Base-by-base conservation (phyloP, 2,113 vertebrate species). In the Prionailurus bengalensis region DNA sequence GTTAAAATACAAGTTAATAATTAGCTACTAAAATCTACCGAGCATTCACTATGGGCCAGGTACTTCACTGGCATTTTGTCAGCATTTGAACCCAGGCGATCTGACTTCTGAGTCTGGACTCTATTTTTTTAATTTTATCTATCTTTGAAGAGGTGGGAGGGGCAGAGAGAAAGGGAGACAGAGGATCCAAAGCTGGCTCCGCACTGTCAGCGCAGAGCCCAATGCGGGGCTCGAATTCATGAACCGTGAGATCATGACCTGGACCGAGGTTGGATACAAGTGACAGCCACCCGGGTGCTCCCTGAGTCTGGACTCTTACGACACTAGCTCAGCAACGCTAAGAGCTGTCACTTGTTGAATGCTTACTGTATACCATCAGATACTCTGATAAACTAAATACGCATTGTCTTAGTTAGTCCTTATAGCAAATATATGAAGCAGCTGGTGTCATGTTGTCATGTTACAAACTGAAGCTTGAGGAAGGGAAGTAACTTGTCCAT, bases 1-100 rank as follows among this genome's bases (percentile, higher is more conserved):
- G n/a, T 42, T 63, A 68, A 95, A 96, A 82, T 61, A 19, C 2
- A 61, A 65, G 53, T 92, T 81, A 76, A 48, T 65, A 36, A 97
- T 79, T 51, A 84, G 42, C 36, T 74, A 4, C 21, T 39, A 76
- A 36, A 45, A 83, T 86, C 91, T 95, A 61, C 55, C 39, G 48
- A 87, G 27, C 76, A 70, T 33, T 93, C 66, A 36, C 1, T 15
- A 55, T 73, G 48, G 83, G 10, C n/a, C 86, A 45, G 29, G n/a
- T 17, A 4, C 91, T 80, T 91, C n/a, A 9, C 39, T 45, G 48
- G 70, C 48, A 31, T 73, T 42, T 82, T 39, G n/a, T 48, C 80
- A 70, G 61, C 23, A 6, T 71, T 48, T 31, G 55, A 82, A 78
- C 11, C 45, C 23, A 31, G 61, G 25, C 0, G 0, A 36, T 87